These are phyloP conservation scores for Chaetogeoica ovagalla DNA, from an alignment of 2,888 invertebrate genomes.

Conservation along the genomic window DNA sequence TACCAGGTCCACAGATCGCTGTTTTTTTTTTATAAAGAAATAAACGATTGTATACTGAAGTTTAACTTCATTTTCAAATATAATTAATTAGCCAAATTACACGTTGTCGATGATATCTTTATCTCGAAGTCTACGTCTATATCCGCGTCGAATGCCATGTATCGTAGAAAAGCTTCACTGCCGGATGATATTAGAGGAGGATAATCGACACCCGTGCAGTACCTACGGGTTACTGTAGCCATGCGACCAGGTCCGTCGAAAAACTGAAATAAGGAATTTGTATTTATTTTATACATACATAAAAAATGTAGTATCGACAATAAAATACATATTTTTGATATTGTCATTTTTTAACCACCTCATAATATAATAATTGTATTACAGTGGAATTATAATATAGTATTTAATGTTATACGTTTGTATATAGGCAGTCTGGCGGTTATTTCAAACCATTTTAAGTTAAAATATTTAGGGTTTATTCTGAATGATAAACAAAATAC, in stretches of 20 bases:
- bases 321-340: no score
- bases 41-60: not conserved
- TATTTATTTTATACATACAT: no score
- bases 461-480: no score
- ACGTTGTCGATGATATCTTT: conserved; percentile 23
- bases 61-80: not conserved
- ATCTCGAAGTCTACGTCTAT: conserved; percentile 15
- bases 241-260: conserved; percentile 25
- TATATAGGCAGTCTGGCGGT: no score
- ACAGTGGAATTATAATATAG: no score
- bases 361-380: no score
- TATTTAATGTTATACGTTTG: no score
- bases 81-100: not conserved
- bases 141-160: not conserved
- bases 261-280: conserved; percentile 6
- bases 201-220: not conserved
- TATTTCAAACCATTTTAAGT: no score
- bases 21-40: not conserved
- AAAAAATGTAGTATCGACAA: no score
- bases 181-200: not conserved
- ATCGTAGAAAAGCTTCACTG: conserved; percentile 6
- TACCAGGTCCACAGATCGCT: conserved; percentile 17
- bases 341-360: no score
- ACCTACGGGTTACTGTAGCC: not conserved
- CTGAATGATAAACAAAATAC: no score